Conservation (phyloP, 2,113 vertebrate species). For the Heterocephalus glaber region DNA sequence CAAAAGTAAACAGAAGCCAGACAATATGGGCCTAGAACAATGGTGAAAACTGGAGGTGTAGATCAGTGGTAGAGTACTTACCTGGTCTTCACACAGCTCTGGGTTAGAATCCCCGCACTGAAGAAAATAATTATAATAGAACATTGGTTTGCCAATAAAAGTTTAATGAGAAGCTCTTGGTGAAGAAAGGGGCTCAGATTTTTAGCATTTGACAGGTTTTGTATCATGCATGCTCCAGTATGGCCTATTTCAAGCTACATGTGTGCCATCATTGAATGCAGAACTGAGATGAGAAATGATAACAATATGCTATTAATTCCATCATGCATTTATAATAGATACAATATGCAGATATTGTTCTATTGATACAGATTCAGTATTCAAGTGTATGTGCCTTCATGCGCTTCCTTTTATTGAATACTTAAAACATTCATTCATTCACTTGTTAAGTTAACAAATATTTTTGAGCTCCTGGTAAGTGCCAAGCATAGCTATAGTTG, state of each 20-base stretch:
- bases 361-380: background rate
- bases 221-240: background rate
- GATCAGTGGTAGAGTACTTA: background rate
- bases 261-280: background rate
- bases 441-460: background rate
- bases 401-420: background rate
- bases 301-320: background rate
- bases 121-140: background rate
- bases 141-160: background rate
- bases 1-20: background rate
- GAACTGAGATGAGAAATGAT: background rate
- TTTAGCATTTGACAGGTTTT: background rate
- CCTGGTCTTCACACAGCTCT: too few relatives aligned
- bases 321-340: background rate
- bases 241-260: background rate
- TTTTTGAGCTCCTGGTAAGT: background rate
- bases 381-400: background rate
- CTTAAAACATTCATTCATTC: background rate
- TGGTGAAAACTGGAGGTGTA: background rate
- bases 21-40: background rate
- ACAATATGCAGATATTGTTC: background rate
- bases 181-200: background rate
- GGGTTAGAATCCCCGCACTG: background rate
- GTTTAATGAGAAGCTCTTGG: background rate
- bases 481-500: background rate